Evolutionary conservation across 1,140 invertebrate species (phyloP), one percentile per base, ranked within the genome.

Genomic region (Euborellia annulipes): DNA sequence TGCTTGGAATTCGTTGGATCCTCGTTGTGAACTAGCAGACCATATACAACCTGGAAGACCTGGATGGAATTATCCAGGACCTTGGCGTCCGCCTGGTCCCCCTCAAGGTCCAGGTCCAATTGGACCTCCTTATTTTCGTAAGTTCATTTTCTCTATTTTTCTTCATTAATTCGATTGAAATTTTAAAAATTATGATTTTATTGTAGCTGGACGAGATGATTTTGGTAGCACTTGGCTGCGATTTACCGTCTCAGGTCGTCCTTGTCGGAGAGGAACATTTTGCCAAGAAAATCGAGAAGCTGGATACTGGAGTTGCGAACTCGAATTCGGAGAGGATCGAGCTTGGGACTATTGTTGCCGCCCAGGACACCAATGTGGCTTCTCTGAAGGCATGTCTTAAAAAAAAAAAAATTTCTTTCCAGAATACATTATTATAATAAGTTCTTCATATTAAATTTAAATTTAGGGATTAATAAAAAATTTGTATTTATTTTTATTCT

Each of bases 291-390:
- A 84, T 53, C 60, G 65, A n/a, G 61, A 82, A 2, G 73, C 72
- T 2, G 81, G 79, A 1, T 82, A 84, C 56, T 85, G 82, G 75
- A 76, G 73, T 17, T 86, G 83, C 50, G 79, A 84, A 52, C 69
- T 78, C 1, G 82, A 85, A 50, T 78, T 73, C 13, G 69, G 71
- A 2, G 76, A 78, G 52, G 59, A 69, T 2, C 75, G 75, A 51
- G 66, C 21, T 11, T 53, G 52, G 52, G 50, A 54, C 38, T 54
- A 55, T 23, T 54, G 50, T 20, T 55, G 54, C 39, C 22, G 45
- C 13, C 50, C 80, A n/a, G 72, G 72, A 41, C 80, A 85, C 58
- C 73, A 75, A 16, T 86, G 83, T 57, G 83, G 82, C n/a, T 83
- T 78, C 56, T 83, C 81, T 20, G 71, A 78, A 55, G 82, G 82